Conservation (phyloP, 2,888 invertebrate genomes). For the Osmoderma eremita region DNA sequence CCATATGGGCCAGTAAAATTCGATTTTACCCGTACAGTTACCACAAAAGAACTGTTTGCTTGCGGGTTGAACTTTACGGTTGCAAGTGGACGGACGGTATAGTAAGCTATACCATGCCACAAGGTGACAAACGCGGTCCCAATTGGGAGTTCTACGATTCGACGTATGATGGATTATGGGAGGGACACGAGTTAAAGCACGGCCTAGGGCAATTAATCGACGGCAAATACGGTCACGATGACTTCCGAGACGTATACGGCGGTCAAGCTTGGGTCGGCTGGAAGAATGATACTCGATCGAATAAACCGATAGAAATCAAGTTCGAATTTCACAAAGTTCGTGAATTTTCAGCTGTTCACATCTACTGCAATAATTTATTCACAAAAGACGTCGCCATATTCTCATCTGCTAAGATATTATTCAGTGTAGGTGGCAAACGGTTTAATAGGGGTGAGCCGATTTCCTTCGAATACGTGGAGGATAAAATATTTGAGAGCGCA, state of each 20-base stretch:
- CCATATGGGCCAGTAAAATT: conserved; percentile 86
- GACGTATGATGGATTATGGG: conserved; percentile 87
- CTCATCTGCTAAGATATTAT: conserved; percentile 79
- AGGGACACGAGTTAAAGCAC: conserved; percentile 73
- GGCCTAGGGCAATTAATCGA: conserved; percentile 89
- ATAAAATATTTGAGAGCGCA: conserved; percentile 82
- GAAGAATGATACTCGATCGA: conserved; percentile 78
- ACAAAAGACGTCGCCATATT: conserved; percentile 87
- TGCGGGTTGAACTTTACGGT: conserved; percentile 91
- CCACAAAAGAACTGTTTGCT: conserved; percentile 86
- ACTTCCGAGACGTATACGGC: conserved; percentile 65
- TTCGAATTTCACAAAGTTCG: conserved; percentile 89
- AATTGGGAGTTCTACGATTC: conserved; percentile 85
- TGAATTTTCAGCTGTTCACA: conserved; percentile 84
- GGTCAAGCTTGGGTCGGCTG: conserved; percentile 91
- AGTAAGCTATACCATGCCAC: conserved; percentile 87
- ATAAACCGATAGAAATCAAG: conserved; percentile 73
- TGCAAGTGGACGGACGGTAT: conserved; percentile 88
- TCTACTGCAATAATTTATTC: conserved; percentile 88
- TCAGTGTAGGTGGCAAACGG: conserved; percentile 81
- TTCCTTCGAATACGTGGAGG: conserved; percentile 76
- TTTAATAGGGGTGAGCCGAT: conserved; percentile 82
- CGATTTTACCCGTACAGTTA: conserved; percentile 88
- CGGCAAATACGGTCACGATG: conserved; percentile 81
- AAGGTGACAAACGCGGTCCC: conserved; percentile 83